Evolutionary conservation across 2,888 invertebrate genomes (phyloP), one percentile per base, ranked within the genome.

Genomic region (Capitulum mitella): DNA sequence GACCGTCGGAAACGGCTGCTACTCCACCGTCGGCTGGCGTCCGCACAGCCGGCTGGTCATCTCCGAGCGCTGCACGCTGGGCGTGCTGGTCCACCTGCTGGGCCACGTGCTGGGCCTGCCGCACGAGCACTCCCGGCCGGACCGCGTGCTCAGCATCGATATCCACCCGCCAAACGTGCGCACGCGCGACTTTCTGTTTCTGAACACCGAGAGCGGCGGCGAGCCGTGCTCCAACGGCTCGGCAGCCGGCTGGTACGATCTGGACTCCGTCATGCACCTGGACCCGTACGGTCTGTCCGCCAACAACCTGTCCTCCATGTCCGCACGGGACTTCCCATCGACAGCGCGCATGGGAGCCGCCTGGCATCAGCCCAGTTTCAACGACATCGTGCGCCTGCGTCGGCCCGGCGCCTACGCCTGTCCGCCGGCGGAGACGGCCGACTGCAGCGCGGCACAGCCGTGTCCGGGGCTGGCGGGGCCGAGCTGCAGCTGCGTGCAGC

Each of bases 101-200:
- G 70, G 70, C 3, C 70, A 70, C 70, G 70, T 70, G 37, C 70
- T 70, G 26, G 70, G 70, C 26, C 70, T 70, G 70, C 70, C 70
- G 6, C 70, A 70, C 40, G 70, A 70, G 70, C 70, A 70, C 40
- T 70, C 70, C 40, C 37, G 40, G 26, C 70, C 70, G 0, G 70
- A 70, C 26, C 70, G 70, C 12, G 8, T 26, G 40, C 10, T 70
- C 26, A 19, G 16, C 26, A 12, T 70, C 26, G 6, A 40, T 6
- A 10, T 70, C 6, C 70, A 40, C 70, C 19, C 37, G 26, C 26
- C 37, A 26, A 37, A 70, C 70, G 40, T 70, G 37, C 70, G 29
- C 37, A 70, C 70, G 40, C 70, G 40, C 40, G 70, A 70, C 40
- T 70, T 70, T 12, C 26, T 40, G 26, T 70, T 40, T 40, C 70